Base-by-base conservation (phyloP, 2,888 invertebrate species). In the Petrolisthes manimaculis region DNA sequence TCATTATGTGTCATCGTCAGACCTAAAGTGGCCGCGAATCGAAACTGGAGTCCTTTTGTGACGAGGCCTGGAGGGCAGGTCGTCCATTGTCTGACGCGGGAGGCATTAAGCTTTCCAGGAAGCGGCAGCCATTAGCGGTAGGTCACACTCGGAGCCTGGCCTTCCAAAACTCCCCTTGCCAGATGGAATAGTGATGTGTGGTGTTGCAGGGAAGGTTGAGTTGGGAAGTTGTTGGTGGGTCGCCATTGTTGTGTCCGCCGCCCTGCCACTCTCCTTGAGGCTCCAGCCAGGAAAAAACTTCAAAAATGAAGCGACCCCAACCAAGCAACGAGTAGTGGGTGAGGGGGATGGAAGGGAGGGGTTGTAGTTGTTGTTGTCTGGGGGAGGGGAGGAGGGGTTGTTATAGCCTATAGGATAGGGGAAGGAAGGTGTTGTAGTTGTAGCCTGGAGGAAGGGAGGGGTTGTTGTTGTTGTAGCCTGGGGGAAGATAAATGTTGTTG, bases 1-100 rank as follows among this genome's bases (percentile, higher is more conserved):
- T 86, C 82, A 86, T 86, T 82, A 86, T 82, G 86, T 86, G 81
- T 86, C 86, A 86, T 86, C 86, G 86, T 75, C 74, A 21, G 86
- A 21, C 67, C 75, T 56, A 75, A 86, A 86, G 86, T 86, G 86
- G 86, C 86, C 86, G 61, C 75, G 77, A 82, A 86, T 86, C 86
- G 86, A 82, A 86, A 82, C 86, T 86, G 86, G 82, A 86, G 86
- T 82, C 82, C 86, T 82, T 86, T 86, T 86, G 86, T 86, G n/a
- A 14, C 71, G 21, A 51, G 67, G 81, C 55, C 81, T 51, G 67
- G 77, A 18, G 75, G 79, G 54, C 82, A 75, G 82, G 82, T 81
- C 75, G 61, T 77, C 86, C 82, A 86, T 86, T 86, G 86, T 86
- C 86, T 86, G 37, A 37, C 37, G 79, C 85, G 71, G 86, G 74